These are phyloP conservation scores for Cheirogaleus major DNA, from an alignment of 2,797 vertebrate genomes.

Conservation along the genomic window DNA sequence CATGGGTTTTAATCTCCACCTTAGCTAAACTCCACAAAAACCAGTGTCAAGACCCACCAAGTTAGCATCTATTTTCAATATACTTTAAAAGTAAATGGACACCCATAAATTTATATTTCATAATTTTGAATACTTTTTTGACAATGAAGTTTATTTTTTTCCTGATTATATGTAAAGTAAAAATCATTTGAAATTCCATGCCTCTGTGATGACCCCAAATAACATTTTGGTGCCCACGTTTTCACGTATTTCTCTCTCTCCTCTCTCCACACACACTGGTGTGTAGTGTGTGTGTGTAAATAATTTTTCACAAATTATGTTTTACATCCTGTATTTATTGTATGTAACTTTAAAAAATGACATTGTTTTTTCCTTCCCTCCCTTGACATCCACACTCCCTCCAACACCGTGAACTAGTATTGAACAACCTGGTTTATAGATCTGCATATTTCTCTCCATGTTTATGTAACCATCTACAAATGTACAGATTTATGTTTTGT, in stretches of 20 bases:
- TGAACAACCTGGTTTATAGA: neutral
- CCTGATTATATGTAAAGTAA: neutral
- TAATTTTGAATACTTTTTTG: neutral
- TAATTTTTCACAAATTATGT: neutral
- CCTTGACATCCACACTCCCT: neutral
- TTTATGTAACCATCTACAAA: neutral
- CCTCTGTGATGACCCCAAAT: neutral
- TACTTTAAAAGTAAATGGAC: conserved; percentile 23
- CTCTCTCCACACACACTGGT: neutral
- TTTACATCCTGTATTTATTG: neutral
- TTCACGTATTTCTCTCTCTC: neutral
- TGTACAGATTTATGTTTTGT: neutral
- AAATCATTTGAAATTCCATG: neutral
- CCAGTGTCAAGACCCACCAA: neutral
- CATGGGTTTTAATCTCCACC: neutral
- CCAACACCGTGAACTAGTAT: neutral
- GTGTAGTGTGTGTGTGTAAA: neutral
- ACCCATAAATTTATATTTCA: neutral
- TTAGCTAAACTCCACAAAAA: neutral
- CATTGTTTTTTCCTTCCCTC: neutral
- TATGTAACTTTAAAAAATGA: neutral
- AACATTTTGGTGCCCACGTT: neutral
- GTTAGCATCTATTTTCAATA: conserved; percentile 4
- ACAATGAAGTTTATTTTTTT: neutral
- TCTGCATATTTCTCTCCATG: neutral